These are phyloP conservation scores for Adelosebastes latens DNA, from an alignment of 2,797 vertebrate species.

Conservation along the genomic window DNA sequence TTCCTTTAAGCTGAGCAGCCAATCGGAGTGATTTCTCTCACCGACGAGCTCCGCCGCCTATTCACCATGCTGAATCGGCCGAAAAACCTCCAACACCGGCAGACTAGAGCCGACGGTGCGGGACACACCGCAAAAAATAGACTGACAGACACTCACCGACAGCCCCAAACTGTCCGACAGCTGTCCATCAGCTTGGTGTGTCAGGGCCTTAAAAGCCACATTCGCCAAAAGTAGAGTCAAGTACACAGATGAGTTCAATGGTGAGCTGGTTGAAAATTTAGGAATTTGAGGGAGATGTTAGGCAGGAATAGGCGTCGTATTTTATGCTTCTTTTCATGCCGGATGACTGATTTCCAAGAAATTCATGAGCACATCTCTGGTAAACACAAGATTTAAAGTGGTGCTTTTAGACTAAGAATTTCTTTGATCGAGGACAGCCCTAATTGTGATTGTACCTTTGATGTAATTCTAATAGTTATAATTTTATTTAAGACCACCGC, in stretches of 20 bases:
- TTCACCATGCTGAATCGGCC: no score
- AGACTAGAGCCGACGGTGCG: no score
- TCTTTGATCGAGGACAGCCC: neutral
- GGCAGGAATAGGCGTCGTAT: neutral
- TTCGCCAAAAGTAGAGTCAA: neutral
- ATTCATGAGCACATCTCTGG: neutral
- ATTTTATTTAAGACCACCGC: neutral
- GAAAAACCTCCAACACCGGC: no score
- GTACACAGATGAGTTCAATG: neutral
- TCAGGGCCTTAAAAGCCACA: no score
- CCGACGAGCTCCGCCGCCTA: no score
- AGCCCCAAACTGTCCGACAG: no score
- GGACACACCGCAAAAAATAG: no score
- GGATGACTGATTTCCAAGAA: neutral
- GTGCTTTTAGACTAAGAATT: neutral
- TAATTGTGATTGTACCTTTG: neutral
- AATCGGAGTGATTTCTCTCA: no score
- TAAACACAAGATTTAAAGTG: neutral
- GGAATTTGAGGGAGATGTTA: neutral
- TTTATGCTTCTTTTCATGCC: neutral
- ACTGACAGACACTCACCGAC: no score
- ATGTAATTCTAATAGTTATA: neutral
- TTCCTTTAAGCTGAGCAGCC: no score
- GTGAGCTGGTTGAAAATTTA: neutral
- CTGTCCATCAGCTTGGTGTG: no score